Base-by-base conservation (phyloP, 2,113 vertebrate genomes). In the Alethe castanea region DNA sequence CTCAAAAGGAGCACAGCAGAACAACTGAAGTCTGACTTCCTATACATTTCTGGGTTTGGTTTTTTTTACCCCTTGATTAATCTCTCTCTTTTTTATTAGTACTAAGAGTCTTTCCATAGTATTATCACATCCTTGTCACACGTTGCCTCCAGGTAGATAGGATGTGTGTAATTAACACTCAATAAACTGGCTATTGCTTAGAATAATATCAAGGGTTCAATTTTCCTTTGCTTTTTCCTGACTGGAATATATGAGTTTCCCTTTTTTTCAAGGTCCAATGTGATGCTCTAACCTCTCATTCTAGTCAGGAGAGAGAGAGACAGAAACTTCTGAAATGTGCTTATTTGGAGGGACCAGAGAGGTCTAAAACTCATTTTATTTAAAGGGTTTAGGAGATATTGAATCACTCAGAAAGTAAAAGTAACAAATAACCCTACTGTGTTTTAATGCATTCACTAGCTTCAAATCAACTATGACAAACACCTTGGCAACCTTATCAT, bases 391-490 rank as follows among this genome's bases (percentile, higher is more conserved):
- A 22, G 20, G 26, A 33, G 25, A 38, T 79, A 50, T 19, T 73
- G 29, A 80, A 85, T 80, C 15, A 53, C 36, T 81, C 67, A 40
- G 29, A 19, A 61, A 54, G 18, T 56, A 80, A 38, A 88, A 79
- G 26, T 52, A 76, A 67, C 20, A 69, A 67, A 54, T 95, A 48
- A 94, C 54, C 22, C 40, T 38, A 24, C 47, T 71, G 19, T 96
- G 45, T 88, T 96, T 94, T 96, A 56, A 92, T 97, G 5, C 65
- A n/a, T 61, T 82, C 56, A 95, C 69, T 97, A 99, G 99, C 99
- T 99, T 96, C 99, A 99, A 98, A 98, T 99, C 97, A 99, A 98
- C 98, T 99, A 99, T 91, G 99, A 99, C 98, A 98, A 98, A 90
- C 99, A 99, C 95, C 98, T 99, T 93, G 99, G 99, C 95, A 99